These are phyloP conservation scores for Tetranychus piercei DNA, from an alignment of 2,888 invertebrate genomes.

Conservation along the genomic window DNA sequence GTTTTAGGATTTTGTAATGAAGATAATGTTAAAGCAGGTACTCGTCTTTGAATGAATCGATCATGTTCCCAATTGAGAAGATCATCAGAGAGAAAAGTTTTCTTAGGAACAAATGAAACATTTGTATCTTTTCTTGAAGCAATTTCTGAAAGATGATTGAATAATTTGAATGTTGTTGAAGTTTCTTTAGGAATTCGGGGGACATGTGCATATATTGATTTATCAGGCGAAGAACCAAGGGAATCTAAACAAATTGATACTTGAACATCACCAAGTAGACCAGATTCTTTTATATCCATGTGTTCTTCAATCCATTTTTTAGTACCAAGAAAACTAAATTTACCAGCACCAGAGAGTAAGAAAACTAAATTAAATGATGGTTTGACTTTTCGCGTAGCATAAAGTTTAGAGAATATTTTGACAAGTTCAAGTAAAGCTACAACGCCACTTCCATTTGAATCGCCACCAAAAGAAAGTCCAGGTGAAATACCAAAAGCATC, in stretches of 20 bases:
- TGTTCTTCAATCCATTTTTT: constrained; percentile 92
- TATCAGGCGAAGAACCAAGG: constrained; percentile 35
- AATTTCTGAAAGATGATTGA: constrained; percentile 30
- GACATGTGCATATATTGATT: constrained; percentile 62
- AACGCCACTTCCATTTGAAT: constrained; percentile 80
- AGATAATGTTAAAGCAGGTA: constrained; percentile 80
- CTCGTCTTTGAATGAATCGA: constrained; percentile 70
- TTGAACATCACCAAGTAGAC: constrained; percentile 53
- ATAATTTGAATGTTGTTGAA: constrained; percentile 44
- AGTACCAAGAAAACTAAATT: constrained; percentile 79
- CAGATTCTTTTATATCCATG: constrained; percentile 48
- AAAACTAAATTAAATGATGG: constrained; percentile 50
- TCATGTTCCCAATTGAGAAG: constrained; percentile 92
- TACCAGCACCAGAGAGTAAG: constrained; percentile 70
- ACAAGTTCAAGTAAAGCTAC: constrained; percentile 68
- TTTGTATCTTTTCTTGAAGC: constrained; percentile 31
- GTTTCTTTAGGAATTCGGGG: constrained; percentile 84
- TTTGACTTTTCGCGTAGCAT: constrained; percentile 49
- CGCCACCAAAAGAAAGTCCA: constrained; percentile 70
- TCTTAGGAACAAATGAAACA: constrained; percentile 65
- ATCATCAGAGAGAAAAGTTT: constrained; percentile 85
- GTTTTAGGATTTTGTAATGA: constrained; percentile 40
- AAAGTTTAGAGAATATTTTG: constrained; percentile 66
- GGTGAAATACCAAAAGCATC: constrained; percentile 76
- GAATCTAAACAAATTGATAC: constrained; percentile 73